A percentile compares a stretch with the other conserved stretches of the same genome.
phyloP scores from a whole-genome alignment of 2,113 vertebrate genomes.

The Macrotis lagotis region DNA sequence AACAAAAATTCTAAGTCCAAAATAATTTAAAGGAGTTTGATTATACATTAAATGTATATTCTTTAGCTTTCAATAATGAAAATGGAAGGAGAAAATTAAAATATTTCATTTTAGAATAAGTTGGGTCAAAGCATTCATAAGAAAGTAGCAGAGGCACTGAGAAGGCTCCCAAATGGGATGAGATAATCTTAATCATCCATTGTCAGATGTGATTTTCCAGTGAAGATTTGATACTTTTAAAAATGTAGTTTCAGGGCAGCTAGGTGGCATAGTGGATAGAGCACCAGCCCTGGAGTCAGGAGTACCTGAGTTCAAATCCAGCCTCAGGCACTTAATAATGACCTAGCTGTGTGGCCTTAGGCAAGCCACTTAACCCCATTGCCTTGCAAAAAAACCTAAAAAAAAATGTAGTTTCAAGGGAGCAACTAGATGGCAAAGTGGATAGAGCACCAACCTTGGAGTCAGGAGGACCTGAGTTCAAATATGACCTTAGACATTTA shows the following conservation, averaged over 20 bases:
- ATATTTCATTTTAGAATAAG: not conserved
- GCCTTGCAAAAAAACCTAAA: no score
- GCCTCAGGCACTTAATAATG: no score
- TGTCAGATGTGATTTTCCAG: not conserved
- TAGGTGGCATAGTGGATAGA: no score
- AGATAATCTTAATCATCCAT: not conserved
- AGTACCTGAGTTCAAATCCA: no score
- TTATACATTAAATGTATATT: not conserved
- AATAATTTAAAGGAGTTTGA: not conserved
- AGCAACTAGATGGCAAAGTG: no score
- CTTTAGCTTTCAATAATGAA: not conserved
- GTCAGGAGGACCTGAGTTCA: no score
- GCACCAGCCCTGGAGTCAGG: no score
- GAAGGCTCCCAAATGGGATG: not conserved
- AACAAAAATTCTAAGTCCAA: not conserved
- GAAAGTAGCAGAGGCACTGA: not conserved
- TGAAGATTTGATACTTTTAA: not conserved
- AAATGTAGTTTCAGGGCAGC: not conserved
- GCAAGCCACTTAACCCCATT: no score
- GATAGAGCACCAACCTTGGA: no score
- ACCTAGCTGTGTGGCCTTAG: no score
- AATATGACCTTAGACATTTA: no score
- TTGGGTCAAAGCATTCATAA: not conserved
- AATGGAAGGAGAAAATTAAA: not conserved
- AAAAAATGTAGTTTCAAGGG: no score